Evolutionary conservation across 2,888 invertebrate genomes (phyloP).

Genomic region (Xylota segnis): DNA sequence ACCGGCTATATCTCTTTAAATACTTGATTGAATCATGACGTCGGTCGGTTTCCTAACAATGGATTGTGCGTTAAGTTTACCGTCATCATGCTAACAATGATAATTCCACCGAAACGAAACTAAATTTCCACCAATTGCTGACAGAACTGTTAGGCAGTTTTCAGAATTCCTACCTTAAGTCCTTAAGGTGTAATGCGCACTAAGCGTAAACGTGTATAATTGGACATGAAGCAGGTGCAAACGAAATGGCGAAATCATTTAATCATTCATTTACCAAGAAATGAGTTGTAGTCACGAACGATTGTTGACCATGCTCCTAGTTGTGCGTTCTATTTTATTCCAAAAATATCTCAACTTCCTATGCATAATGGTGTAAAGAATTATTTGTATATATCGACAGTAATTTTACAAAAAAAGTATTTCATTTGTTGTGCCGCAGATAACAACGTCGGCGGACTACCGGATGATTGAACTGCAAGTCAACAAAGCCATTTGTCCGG

Average conservation of each 20-base stretch:
- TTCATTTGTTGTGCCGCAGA: no score
- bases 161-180: background rate
- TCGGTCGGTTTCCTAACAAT: no score
- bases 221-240: background rate
- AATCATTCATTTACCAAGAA: slow-evolving; percentile 18
- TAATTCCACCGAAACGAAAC: no score
- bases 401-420: background rate
- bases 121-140: background rate
- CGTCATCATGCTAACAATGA: no score
- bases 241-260: slow-evolving; percentile 18
- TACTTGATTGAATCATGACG: no score
- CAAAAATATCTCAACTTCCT: background rate
- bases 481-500: background rate
- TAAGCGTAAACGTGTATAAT: background rate
- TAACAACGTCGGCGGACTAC: background rate
- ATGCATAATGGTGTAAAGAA: background rate
- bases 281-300: slow-evolving; percentile 28
- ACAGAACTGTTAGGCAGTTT: background rate
- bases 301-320: slow-evolving; percentile 15
- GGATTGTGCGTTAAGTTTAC: no score
- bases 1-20: no score
- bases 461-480: background rate
- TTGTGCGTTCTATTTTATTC: slow-evolving; percentile 14
- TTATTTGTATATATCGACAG: background rate
- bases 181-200: background rate